Evolutionary conservation across 2,797 vertebrate genomes (phyloP).

Genomic region (Rhinophrynus dorsalis): DNA sequence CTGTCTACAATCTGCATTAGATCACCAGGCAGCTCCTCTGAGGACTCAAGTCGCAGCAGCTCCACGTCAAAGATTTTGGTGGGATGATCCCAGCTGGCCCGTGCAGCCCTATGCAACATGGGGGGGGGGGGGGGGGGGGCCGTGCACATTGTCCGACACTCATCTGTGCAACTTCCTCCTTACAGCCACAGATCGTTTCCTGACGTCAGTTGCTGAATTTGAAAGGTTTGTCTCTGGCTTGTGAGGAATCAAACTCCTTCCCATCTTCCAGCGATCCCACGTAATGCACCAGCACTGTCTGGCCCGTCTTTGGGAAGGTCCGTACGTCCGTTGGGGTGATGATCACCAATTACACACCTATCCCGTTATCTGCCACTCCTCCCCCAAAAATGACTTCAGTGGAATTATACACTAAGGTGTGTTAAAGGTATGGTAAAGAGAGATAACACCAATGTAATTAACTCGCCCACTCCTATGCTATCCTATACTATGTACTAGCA

Average conservation of each 20-base stretch:
- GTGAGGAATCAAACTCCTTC: slow-evolving; percentile 90
- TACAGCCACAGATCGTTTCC: slow-evolving; percentile 93
- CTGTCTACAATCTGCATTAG: slow-evolving; percentile 13
- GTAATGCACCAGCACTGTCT: slow-evolving; percentile 94
- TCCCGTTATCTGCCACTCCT: too few species aligned
- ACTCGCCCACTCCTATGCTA: too few species aligned
- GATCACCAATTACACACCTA: too few species aligned
- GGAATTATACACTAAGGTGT: too few species aligned
- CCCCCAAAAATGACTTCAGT: too few species aligned
- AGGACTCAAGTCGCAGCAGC: slow-evolving; percentile 79
- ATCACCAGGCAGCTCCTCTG: neutral
- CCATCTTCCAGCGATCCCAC: slow-evolving; percentile 88
- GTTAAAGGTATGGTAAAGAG: too few species aligned
- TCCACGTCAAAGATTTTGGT: slow-evolving; percentile 89
- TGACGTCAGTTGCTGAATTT: slow-evolving; percentile 86
- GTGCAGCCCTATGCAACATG: slow-evolving; percentile 84
- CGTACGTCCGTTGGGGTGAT: too few species aligned
- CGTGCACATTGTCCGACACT: slow-evolving; percentile 73
- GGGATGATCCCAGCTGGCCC: slow-evolving; percentile 92
- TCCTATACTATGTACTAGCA: too few species aligned
- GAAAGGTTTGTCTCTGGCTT: slow-evolving; percentile 85
- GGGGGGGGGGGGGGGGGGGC: slow-evolving; percentile 82
- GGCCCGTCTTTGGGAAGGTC: slow-evolving; percentile 93
- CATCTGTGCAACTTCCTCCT: slow-evolving; percentile 89
- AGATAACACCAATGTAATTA: too few species aligned